A percentile compares a stretch with the other conserved stretches of the same genome.
Evolutionary conservation across 64 coral and sea anemone genomes (phyloP).

Genomic region (Porites australiensis): DNA sequence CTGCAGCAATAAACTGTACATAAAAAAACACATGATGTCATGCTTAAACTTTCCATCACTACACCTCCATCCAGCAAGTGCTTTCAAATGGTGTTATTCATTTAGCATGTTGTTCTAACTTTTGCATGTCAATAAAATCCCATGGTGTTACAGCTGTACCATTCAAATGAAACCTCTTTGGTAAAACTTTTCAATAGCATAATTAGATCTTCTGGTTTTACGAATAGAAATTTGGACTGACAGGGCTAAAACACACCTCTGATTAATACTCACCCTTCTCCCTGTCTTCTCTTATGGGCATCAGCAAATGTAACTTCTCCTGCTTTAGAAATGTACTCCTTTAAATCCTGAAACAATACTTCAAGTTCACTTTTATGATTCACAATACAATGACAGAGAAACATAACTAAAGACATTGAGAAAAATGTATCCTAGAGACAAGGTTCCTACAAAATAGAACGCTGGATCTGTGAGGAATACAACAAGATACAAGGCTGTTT

Average conservation of each 20-base stretch:
- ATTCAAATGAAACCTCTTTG: too few relatives aligned
- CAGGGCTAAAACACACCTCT: too few relatives aligned
- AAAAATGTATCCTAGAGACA: neutral
- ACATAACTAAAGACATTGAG: conserved; percentile 2
- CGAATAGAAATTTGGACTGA: too few relatives aligned
- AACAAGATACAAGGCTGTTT: too few relatives aligned
- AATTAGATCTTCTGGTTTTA: too few relatives aligned
- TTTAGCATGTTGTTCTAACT: too few relatives aligned
- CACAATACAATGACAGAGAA: neutral
- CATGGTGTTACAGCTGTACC: too few relatives aligned
- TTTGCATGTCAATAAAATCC: too few relatives aligned
- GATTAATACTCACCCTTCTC: conserved; percentile 74
- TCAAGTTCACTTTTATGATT: neutral
- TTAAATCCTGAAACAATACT: conserved; percentile 87
- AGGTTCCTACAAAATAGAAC: neutral
- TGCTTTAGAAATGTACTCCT: conserved; percentile 94
- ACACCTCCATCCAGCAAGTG: too few relatives aligned
- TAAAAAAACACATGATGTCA: conserved; percentile 13
- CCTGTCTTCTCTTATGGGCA: conserved; percentile 95
- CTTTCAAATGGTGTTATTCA: too few relatives aligned
- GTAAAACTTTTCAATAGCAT: too few relatives aligned
- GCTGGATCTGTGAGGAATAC: too few relatives aligned
- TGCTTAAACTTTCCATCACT: neutral
- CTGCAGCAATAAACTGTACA: neutral
- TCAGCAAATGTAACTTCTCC: conserved; percentile 97